phyloP scores from a whole-genome alignment of 2,797 vertebrate species.

The Aulostomus chinensis region DNA sequence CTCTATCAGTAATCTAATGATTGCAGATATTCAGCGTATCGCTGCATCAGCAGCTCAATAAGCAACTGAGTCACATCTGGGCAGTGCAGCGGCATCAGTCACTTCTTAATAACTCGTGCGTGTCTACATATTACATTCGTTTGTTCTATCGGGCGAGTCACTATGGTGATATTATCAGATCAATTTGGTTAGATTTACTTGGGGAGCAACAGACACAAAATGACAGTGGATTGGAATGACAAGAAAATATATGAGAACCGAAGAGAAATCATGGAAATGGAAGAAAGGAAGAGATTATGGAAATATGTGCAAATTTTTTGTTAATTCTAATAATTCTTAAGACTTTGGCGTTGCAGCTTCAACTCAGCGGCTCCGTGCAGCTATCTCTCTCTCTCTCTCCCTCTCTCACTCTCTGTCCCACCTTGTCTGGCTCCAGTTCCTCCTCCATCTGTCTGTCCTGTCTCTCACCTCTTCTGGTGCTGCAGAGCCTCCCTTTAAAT shows the following conservation, averaged over 20 bases:
- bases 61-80: no score
- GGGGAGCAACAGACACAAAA: constrained; percentile 20
- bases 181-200: no score
- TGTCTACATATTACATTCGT: no score
- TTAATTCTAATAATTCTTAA: constrained; percentile 40
- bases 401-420: no score
- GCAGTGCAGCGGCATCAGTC: no score
- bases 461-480: not conserved
- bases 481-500: not conserved
- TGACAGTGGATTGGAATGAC: constrained; percentile 7
- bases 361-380: constrained; percentile 40
- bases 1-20: no score
- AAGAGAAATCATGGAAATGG: constrained; percentile 35
- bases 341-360: constrained; percentile 30
- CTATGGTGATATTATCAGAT: no score
- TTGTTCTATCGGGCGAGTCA: no score
- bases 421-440: not conserved
- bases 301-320: constrained; percentile 62
- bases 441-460: not conserved
- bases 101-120: no score
- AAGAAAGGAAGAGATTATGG: constrained; percentile 49
- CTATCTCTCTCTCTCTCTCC: constrained; percentile 19
- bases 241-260: constrained; percentile 5
- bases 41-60: no score
- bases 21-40: no score